A percentile compares a stretch with the other conserved stretches of the same genome.
Conservation (phyloP, 2,797 vertebrate species). For the Falco peregrinus region DNA sequence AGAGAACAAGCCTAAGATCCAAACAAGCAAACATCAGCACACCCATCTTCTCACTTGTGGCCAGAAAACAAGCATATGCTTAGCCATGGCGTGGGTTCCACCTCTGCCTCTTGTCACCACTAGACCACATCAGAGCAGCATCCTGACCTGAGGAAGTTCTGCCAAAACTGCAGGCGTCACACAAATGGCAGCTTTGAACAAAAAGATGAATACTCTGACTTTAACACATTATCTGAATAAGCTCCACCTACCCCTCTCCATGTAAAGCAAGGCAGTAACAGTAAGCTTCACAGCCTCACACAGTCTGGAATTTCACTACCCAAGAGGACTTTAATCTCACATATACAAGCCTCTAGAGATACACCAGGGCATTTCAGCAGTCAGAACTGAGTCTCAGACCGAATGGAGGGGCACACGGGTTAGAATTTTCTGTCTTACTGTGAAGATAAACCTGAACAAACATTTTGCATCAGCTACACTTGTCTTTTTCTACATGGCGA, state of each 20-base stretch:
- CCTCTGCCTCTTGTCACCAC: neutral
- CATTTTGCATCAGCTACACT: neutral
- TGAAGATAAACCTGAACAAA: slow-evolving; percentile 9
- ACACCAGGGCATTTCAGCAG: neutral
- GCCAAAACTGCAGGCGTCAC: neutral
- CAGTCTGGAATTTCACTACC: neutral
- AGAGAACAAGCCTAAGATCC: neutral
- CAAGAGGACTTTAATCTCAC: neutral
- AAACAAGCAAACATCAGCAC: neutral
- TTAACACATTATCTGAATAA: neutral
- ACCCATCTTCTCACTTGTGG: neutral
- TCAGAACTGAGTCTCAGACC: neutral
- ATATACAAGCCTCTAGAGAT: neutral
- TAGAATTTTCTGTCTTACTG: neutral
- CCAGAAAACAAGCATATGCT: neutral
- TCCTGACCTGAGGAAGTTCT: neutral
- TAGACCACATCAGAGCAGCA: neutral
- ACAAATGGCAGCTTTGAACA: neutral
- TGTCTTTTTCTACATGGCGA: neutral
- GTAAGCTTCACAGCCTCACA: neutral
- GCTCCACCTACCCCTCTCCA: neutral
- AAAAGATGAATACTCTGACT: neutral
- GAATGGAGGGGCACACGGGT: rapidly evolving
- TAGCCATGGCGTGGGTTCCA: rapidly evolving
- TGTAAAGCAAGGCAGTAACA: neutral